phyloP scores from a whole-genome alignment of 2,888 invertebrate species.

The Hydroisotoma schaefferi region DNA sequence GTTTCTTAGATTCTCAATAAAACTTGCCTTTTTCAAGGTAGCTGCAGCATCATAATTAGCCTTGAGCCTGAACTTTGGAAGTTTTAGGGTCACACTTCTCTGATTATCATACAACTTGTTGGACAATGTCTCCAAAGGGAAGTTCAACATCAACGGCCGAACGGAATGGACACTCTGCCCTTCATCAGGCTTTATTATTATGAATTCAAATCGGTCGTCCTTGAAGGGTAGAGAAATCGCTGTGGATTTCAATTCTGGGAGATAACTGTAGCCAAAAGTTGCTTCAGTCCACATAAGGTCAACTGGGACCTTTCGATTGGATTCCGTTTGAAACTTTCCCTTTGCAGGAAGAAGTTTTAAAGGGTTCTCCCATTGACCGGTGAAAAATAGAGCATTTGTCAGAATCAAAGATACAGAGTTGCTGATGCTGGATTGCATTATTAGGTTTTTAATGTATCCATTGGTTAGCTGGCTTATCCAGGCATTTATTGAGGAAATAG shows the following conservation, averaged over 20 bases:
- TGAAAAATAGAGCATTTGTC: conserved; percentile 32
- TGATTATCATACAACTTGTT: conserved; percentile 19
- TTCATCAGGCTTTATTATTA: conserved; percentile 32
- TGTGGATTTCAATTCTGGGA: conserved; percentile 17
- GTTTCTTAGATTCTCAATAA: too few relatives aligned
- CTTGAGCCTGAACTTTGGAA: conserved; percentile 36
- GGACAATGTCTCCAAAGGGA: conserved; percentile 19
- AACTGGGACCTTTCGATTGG: not conserved
- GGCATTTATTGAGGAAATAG: conserved; percentile 22
- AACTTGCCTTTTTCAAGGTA: conserved; percentile 24
- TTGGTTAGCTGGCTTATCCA: conserved; percentile 29
- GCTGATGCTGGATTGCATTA: conserved; percentile 5
- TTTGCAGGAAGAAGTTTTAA: conserved; percentile 14
- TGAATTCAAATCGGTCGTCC: conserved; percentile 32
- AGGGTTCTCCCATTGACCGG: conserved; percentile 33
- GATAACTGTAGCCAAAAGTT: conserved; percentile 23
- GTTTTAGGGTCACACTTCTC: conserved; percentile 25
- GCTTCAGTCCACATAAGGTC: conserved; percentile 30
- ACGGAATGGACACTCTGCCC: conserved; percentile 12
- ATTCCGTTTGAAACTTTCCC: not conserved
- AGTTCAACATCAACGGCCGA: conserved; percentile 15
- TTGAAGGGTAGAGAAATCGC: conserved; percentile 36
- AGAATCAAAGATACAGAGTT: conserved; percentile 19
- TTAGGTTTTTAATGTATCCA: conserved; percentile 16
- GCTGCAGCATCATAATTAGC: conserved; percentile 23